Conservation (phyloP, 2,888 invertebrate genomes). For the Hirtodrosophila cameraria region DNA sequence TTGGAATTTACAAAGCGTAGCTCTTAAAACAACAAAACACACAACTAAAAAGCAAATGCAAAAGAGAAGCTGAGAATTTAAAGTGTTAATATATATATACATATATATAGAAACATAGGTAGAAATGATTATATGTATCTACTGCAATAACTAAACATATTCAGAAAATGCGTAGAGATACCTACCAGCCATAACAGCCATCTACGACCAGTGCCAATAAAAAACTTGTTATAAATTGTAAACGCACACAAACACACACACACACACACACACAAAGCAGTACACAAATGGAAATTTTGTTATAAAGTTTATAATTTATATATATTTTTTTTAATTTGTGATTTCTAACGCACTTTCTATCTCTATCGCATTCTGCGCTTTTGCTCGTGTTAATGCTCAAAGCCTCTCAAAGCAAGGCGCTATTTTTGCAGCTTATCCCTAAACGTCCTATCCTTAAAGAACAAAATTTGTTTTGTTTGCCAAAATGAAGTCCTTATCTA, state of each 20-base stretch:
- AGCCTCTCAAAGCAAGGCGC: conserved; percentile 44
- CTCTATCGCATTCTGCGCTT: conserved; percentile 20
- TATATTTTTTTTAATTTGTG: conserved; percentile 4
- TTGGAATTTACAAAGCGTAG: conserved; percentile 43
- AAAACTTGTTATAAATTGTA: conserved; percentile 29
- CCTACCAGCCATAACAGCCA: conserved; percentile 20
- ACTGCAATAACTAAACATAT: conserved; percentile 12
- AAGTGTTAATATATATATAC: conserved; percentile 21
- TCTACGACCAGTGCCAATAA: conserved; percentile 49
- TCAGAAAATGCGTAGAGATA: conserved; percentile 17
- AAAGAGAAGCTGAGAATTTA: conserved; percentile 20
- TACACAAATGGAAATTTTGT: conserved; percentile 15
- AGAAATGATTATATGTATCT: conserved; percentile 16
- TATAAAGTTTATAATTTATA: conserved; percentile 15
- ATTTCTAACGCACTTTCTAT: conserved; percentile 27
- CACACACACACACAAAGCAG: conserved; percentile 2
- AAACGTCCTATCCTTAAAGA: conserved; percentile 7
- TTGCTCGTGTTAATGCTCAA: conserved; percentile 56
- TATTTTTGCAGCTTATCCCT: conserved; percentile 30
- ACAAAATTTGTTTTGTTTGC: conserved; percentile 29
- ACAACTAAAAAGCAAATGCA: conserved; percentile 33
- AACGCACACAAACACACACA: conserved; percentile 7
- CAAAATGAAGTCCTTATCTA: conserved; percentile 55
- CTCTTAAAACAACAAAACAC: conserved; percentile 30
- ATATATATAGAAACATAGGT: conserved; percentile 13